Conservation (phyloP, 2,888 invertebrate species). For the Drosophila stalkeri region DNA sequence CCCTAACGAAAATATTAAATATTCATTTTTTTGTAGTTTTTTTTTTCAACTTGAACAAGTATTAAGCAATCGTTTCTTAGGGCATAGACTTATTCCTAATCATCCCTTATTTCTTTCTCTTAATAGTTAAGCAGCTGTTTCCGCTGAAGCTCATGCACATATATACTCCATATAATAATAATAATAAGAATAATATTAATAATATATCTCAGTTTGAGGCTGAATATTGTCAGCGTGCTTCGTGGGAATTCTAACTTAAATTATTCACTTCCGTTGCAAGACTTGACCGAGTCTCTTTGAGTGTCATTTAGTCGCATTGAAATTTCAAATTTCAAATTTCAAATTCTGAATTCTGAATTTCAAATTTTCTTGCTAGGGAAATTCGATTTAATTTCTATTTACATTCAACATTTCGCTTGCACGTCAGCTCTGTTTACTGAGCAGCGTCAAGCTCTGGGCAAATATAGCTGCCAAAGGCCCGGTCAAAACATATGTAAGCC, state of each 20-base stretch:
- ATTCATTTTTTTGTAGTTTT: too few relatives aligned
- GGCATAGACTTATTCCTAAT: neutral
- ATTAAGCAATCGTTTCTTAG: neutral
- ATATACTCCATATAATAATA: too few relatives aligned
- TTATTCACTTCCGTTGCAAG: conserved; percentile 37
- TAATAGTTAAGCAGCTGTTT: conserved; percentile 10
- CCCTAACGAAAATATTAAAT: too few relatives aligned
- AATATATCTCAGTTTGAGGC: too few relatives aligned
- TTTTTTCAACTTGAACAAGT: neutral
- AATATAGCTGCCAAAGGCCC: conserved; percentile 8
- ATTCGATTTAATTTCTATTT: conserved; percentile 23
- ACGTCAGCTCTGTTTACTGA: neutral
- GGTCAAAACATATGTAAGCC: conserved; percentile 1
- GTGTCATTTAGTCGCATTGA: conserved; percentile 12
- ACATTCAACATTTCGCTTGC: conserved; percentile 16
- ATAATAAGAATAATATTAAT: too few relatives aligned
- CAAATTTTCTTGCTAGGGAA: neutral
- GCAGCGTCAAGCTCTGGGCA: conserved; percentile 9
- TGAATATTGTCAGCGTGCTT: neutral
- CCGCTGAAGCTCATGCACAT: neutral
- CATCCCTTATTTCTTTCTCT: neutral
- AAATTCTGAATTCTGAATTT: conserved; percentile 4
- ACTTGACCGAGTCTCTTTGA: neutral
- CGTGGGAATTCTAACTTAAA: conserved; percentile 8
- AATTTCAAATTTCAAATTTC: neutral